Base-by-base conservation (phyloP, 2,797 vertebrate genomes). In the Neosilurus hyrtlii region DNA sequence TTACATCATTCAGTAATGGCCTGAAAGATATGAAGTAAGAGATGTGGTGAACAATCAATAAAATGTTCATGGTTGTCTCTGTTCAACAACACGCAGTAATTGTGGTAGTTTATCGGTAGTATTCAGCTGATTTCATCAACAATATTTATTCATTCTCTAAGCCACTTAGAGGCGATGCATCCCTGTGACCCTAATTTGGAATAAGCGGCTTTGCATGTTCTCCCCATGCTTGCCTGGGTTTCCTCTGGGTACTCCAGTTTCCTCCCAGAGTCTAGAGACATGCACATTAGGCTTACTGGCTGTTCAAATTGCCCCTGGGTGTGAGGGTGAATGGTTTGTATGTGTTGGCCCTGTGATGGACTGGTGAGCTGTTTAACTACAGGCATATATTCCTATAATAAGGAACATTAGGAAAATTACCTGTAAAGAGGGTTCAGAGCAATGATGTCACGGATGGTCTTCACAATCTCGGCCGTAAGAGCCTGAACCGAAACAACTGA, bases 401-500 rank as follows among this genome's bases (percentile, higher is more conserved):
- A 43, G 1, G 15, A 51, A 37, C 22, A 57, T 35, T 1, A 22
- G 57, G 0, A 63, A 63, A 65, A 20, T 30, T 52, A 98, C 98
- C 97, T 96, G 92, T 99, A 99, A 4, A 99, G 94, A 0, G 97
- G 98, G 89, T 99, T 99, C 88, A 99, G 90, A 15, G 97, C 96
- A 15, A 99, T 99, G 91, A 99, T 99, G 92, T 99, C 98, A 67
- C 98, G 94, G 88, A 99, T 99, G 71, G 97, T 99, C 92, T 99
- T 99, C 85, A 99, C 98, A 0, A 99, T 99, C 93, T 99, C 97
- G 5, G 98, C 98, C 0, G 97, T 99, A 81, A 99, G 93, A 0
- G 98, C 97, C 95, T 96, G 83, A 73, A 75, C 3, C 37, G 63
- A 81, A 80, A 80, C 11, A 5, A 85, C 9, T 67, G 52, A 86